A percentile compares a stretch with the other conserved stretches of the same genome.
Evolutionary conservation across 2,888 invertebrate species (phyloP).

Genomic region (Himalopsyche japonica): DNA sequence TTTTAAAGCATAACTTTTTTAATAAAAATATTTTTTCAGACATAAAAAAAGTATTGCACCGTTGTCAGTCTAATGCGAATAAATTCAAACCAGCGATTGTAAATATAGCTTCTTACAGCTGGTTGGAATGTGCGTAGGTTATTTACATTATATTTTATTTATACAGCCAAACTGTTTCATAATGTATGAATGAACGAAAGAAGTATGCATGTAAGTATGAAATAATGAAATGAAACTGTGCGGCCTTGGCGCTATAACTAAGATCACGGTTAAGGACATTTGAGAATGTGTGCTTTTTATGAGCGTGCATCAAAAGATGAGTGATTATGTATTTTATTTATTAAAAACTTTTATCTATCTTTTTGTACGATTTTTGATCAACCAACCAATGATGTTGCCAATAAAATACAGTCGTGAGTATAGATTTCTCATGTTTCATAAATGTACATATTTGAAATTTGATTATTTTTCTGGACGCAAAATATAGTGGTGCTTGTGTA

Average conservation of each 20-base stretch:
- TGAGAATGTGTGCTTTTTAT: not conserved
- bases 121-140: slow-evolving; percentile 30
- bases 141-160: slow-evolving; percentile 17
- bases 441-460: too few species aligned
- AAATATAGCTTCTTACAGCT: not conserved
- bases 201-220: not conserved
- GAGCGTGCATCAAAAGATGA: not conserved
- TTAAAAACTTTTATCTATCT: too few species aligned
- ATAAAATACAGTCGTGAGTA: too few species aligned
- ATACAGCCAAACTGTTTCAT: not conserved
- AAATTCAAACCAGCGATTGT: not conserved
- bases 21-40: too few species aligned
- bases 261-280: slow-evolving; percentile 31
- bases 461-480: too few species aligned
- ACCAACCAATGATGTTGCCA: too few species aligned
- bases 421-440: too few species aligned
- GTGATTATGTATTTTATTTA: not conserved
- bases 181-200: not conserved
- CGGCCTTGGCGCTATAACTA: slow-evolving; percentile 16
- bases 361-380: too few species aligned
- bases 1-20: too few species aligned
- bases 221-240: not conserved
- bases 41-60: too few species aligned
- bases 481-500: too few species aligned
- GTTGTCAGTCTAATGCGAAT: too few species aligned